These are phyloP conservation scores for Nematopogon swammerdamellus DNA, from an alignment of 2,888 invertebrate genomes.

Conservation along the genomic window DNA sequence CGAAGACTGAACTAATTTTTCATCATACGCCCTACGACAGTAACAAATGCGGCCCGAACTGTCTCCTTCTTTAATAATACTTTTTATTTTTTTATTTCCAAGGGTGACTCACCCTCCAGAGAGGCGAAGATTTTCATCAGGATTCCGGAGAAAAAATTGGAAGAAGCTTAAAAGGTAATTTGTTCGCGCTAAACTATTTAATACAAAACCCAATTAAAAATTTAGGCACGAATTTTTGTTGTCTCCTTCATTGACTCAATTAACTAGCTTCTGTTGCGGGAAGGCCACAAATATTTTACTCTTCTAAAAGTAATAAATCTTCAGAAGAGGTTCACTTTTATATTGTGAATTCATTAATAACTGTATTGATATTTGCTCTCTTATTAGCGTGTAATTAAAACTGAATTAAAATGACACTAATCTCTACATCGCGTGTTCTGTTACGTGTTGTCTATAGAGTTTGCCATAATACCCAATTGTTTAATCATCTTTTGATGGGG, in stretches of 20 bases:
- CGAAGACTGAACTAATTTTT: conserved; percentile 57
- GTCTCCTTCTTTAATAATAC: conserved; percentile 59
- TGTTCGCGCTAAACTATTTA: conserved; percentile 34
- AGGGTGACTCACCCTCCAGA: conserved; percentile 48
- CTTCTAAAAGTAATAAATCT: too few species aligned
- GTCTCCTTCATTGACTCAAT: background rate
- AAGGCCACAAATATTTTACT: background rate
- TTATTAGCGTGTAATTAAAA: too few species aligned
- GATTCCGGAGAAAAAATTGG: conserved; percentile 35
- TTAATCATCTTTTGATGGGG: too few species aligned
- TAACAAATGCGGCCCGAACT: conserved; percentile 56
- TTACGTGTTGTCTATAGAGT: too few species aligned
- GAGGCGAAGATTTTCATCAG: conserved; percentile 48
- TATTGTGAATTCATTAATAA: too few species aligned
- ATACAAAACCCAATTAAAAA: conserved; percentile 27
- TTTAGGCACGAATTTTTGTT: conserved; percentile 9
- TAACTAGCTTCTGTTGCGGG: background rate
- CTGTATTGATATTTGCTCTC: too few species aligned
- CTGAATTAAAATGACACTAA: too few species aligned
- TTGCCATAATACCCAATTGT: too few species aligned
- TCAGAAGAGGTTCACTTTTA: too few species aligned
- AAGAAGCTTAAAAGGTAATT: conserved; percentile 46
- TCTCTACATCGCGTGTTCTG: too few species aligned
- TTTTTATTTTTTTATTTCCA: conserved; percentile 50
- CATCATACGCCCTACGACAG: conserved; percentile 58